Conservation (phyloP, 2,888 invertebrate genomes). For the Anoncus sp. region DNA sequence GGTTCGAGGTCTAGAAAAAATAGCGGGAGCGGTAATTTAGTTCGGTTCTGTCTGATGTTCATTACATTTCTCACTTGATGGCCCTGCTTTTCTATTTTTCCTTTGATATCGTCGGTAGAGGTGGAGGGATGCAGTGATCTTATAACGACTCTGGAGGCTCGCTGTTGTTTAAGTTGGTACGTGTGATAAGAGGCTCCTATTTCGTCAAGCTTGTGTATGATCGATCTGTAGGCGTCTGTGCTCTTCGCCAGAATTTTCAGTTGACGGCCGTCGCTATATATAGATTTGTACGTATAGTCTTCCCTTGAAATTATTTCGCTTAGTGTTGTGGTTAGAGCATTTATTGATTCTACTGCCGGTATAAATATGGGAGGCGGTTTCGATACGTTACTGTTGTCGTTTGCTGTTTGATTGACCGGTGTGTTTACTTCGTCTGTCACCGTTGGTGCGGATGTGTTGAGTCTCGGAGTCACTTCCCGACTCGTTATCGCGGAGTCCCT, state of each 20-base stretch:
- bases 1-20: no score
- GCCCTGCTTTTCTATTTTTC: no score
- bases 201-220: constrained; percentile 50
- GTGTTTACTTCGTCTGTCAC: constrained; percentile 6
- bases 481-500: not conserved
- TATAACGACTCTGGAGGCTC: constrained; percentile 57
- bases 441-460: constrained; percentile 1
- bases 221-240: constrained; percentile 47
- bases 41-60: no score
- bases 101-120: constrained; percentile 45
- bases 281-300: constrained; percentile 13
- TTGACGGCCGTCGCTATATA: constrained; percentile 1
- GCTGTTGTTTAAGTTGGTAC: constrained; percentile 61
- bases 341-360: not conserved
- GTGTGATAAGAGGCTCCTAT: constrained; percentile 57
- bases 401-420: constrained; percentile 7
- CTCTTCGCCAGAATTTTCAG: constrained; percentile 17
- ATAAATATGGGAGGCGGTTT: constrained; percentile 1
- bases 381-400: constrained; percentile 2
- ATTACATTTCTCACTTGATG: no score
- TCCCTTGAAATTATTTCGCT: not conserved
- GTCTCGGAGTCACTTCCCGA: not conserved
- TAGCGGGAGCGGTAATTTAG: no score
- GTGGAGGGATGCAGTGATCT: constrained; percentile 58
- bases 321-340: not conserved